Evolutionary conservation across 2,797 vertebrate species (phyloP).

Genomic region (Rhinatrema bivittatum): DNA sequence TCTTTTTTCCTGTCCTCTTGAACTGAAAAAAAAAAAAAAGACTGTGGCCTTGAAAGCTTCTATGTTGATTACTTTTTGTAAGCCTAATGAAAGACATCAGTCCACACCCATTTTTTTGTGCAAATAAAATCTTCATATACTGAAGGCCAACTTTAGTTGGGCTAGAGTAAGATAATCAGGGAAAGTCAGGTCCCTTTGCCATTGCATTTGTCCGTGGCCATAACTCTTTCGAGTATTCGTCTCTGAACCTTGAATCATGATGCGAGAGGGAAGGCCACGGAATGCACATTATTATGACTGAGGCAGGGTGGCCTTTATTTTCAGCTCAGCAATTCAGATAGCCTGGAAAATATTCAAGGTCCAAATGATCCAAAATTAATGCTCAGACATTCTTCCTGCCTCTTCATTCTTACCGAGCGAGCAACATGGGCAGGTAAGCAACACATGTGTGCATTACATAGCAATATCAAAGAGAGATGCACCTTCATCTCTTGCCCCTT

Average conservation of each 20-base stretch:
- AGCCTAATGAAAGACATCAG: conserved; percentile 44
- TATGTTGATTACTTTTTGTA: conserved; percentile 43
- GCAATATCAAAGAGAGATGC: no score
- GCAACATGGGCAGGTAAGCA: no score
- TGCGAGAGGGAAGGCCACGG: conserved; percentile 17
- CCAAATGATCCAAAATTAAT: no score
- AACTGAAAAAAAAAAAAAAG: conserved; percentile 20
- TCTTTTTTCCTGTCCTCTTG: conserved; percentile 25
- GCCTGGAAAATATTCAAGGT: no score
- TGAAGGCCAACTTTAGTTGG: conserved; percentile 55
- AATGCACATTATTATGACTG: conserved; percentile 10
- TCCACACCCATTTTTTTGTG: conserved; percentile 36
- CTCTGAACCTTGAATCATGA: conserved; percentile 48
- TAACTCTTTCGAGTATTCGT: conserved; percentile 38
- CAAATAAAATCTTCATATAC: conserved; percentile 47
- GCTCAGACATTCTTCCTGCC: no score
- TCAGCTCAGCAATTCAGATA: conserved; percentile 22
- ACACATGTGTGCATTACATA: no score
- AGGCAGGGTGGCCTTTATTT: conserved; percentile 32
- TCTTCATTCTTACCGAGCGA: no score
- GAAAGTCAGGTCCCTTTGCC: conserved; percentile 49
- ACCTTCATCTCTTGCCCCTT: no score
- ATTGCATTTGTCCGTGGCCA: conserved; percentile 44
- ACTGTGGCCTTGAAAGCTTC: conserved; percentile 44
- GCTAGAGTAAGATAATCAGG: conserved; percentile 50